phyloP scores from a whole-genome alignment of 2,797 vertebrate genomes.

The Halcyon smyrnensis region DNA sequence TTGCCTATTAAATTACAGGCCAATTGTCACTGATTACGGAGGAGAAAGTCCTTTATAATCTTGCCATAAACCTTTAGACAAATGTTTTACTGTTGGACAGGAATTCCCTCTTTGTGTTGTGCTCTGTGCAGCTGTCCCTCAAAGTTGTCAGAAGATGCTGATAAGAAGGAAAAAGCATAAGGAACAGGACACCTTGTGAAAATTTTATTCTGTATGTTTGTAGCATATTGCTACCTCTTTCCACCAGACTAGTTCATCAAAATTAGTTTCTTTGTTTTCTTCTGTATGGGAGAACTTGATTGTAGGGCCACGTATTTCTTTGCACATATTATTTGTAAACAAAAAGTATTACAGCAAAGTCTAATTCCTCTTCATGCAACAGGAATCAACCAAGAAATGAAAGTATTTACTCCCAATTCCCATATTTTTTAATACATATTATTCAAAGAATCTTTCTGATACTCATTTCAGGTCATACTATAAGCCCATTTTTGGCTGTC shows the following conservation, averaged over 20 bases:
- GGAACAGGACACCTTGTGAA: background rate
- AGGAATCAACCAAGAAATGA: background rate
- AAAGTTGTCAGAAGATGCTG: background rate
- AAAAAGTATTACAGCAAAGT: background rate
- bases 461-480: background rate
- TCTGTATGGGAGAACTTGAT: background rate
- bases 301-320: background rate
- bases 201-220: background rate
- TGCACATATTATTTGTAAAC: background rate
- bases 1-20: background rate
- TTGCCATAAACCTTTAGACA: background rate
- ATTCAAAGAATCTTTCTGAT: background rate
- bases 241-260: background rate
- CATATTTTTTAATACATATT: background rate
- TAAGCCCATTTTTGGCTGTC: background rate
- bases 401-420: background rate
- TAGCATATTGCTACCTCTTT: background rate
- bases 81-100: rapidly evolving
- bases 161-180: background rate
- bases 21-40: background rate
- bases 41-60: background rate
- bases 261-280: background rate
- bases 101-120: background rate
- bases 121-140: background rate
- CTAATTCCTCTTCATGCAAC: background rate